These are phyloP conservation scores for silkworm (Bombyx mori) DNA, from an alignment of 1,140 invertebrate genomes.

Conservation along the genomic window DNA sequence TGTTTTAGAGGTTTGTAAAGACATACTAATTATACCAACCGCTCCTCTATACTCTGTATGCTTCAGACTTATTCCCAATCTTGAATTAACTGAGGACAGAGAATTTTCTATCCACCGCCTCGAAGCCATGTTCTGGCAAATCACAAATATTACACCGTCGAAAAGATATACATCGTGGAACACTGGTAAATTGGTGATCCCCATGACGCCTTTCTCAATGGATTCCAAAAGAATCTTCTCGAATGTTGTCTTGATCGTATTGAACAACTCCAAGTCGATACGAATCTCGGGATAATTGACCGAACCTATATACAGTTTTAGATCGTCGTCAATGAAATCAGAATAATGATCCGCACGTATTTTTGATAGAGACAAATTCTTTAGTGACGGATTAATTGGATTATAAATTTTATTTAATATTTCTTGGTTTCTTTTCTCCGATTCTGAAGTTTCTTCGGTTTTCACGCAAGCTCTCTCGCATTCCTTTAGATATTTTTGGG, in stretches of 20 bases:
- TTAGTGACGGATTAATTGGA: conserved; percentile 34
- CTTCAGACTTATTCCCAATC: conserved; percentile 33
- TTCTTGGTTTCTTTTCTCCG: conserved; percentile 28
- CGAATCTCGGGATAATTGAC: conserved; percentile 47
- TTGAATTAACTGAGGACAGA: conserved; percentile 26
- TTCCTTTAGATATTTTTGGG: conserved; percentile 31
- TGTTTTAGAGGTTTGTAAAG: conserved; percentile 30
- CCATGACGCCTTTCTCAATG: conserved; percentile 15
- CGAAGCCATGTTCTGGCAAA: conserved; percentile 36
- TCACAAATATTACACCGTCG: conserved; percentile 59
- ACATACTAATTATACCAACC: conserved; percentile 54
- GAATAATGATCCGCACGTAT: conserved; percentile 49
- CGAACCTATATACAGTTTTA: conserved; percentile 53
- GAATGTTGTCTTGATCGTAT: conserved; percentile 36
- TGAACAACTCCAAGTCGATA: conserved; percentile 40
- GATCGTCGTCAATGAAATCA: conserved; percentile 47
- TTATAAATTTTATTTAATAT: conserved; percentile 40
- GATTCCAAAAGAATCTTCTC: conserved; percentile 35
- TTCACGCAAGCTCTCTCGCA: conserved; percentile 22
- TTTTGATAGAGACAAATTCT: conserved; percentile 33
- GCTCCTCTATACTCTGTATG: conserved; percentile 51
- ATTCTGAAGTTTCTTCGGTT: conserved; percentile 20
- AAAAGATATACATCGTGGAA: conserved; percentile 55
- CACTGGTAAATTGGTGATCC: conserved; percentile 28
- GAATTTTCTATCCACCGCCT: conserved; percentile 39